Evolutionary conservation across 2,113 vertebrate species (phyloP).

Genomic region (Hippocampus mohnikei): DNA sequence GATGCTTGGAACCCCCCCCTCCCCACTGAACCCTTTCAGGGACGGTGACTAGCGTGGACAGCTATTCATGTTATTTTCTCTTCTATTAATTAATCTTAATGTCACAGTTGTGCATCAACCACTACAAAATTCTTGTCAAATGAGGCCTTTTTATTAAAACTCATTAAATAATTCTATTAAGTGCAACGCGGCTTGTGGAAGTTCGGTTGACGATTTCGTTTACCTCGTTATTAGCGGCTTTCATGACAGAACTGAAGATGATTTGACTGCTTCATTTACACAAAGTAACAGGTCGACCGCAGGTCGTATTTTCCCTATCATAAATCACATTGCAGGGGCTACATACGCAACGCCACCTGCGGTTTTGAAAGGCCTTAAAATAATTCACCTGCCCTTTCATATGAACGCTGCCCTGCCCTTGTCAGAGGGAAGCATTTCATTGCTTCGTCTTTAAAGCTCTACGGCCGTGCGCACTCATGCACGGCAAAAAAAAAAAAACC

Average conservation of each 20-base stretch:
- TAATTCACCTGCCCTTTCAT: background rate
- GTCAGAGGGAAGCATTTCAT: constrained; percentile 5
- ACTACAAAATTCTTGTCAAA: too few species aligned
- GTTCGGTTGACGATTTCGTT: background rate
- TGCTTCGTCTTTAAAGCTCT: constrained; percentile 5
- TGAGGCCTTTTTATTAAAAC: too few species aligned
- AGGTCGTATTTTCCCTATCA: background rate
- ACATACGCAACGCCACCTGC: background rate
- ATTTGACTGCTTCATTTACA: background rate
- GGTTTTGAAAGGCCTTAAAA: background rate
- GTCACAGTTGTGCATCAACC: too few species aligned
- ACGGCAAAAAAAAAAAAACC: background rate
- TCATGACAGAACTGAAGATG: background rate
- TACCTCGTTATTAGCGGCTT: background rate
- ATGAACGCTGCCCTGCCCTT: constrained; percentile 4
- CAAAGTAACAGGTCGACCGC: background rate
- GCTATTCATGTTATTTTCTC: too few species aligned
- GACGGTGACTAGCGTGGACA: too few species aligned
- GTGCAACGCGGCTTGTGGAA: background rate
- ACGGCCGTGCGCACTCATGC: background rate
- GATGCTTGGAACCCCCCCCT: too few species aligned
- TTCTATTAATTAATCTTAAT: too few species aligned
- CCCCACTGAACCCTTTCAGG: too few species aligned
- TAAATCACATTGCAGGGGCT: background rate
- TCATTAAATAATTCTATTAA: too few species aligned